Evolutionary conservation across 2,797 vertebrate genomes (phyloP).

Genomic region (Premnoplex brunnescens): DNA sequence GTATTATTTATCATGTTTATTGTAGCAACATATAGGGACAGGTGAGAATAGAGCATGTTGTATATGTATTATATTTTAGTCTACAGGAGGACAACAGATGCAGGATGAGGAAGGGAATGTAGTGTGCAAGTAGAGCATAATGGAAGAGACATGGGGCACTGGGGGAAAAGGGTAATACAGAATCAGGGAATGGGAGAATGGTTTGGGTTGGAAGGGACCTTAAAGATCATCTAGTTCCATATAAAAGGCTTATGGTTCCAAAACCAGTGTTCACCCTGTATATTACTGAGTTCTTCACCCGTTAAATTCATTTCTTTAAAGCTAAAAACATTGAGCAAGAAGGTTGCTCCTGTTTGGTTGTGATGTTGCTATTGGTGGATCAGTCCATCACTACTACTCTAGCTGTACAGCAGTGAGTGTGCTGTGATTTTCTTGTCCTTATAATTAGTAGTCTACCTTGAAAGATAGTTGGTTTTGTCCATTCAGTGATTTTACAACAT

Average conservation of each 20-base stretch:
- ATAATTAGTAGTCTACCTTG: not conserved
- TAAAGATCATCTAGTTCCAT: not conserved
- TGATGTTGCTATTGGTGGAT: not conserved
- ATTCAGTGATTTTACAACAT: not conserved
- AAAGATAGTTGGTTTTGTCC: not conserved
- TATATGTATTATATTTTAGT: not conserved
- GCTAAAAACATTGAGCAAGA: not conserved
- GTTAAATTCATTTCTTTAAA: not conserved
- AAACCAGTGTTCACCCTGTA: not conserved
- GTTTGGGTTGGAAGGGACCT: not conserved
- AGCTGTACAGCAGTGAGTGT: not conserved
- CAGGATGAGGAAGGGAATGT: not conserved
- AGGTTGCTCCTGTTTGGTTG: not conserved
- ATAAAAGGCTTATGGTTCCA: not conserved
- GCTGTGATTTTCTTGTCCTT: not conserved
- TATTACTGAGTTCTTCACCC: not conserved
- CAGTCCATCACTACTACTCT: not conserved
- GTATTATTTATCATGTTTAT: not conserved
- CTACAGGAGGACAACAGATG: not conserved
- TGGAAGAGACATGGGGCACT: not conserved
- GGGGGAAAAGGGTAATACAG: not conserved
- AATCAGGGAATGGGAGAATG: not conserved
- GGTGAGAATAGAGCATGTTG: fast-evolving
- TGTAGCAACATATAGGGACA: not conserved
- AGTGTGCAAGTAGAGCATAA: not conserved